Base-by-base conservation (phyloP, 23 tunicate genomes). In the Botrylloides violaceus region DNA sequence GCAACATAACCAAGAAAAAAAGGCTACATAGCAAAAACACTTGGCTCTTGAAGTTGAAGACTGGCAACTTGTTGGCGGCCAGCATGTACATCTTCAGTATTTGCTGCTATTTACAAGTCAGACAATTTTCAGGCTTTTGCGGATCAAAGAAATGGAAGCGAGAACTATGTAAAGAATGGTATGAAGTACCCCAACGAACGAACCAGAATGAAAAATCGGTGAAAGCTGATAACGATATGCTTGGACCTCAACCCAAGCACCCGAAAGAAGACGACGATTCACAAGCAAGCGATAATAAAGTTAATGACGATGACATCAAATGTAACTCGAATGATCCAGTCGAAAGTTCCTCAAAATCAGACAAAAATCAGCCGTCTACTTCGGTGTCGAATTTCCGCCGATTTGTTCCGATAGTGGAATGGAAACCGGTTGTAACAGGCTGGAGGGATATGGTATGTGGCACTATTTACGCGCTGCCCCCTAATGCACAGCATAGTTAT, bases 371-470 rank as follows among this genome's bases (percentile, higher is more conserved):
- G 31, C 31, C 29, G 29, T 23, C 65, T 0, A 60, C 65, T 18
- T 15, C 24, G 15, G 19, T 28, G 31, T 25, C 29, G 0, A 23
- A n/a, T 18, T 60, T 18, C 32, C 57, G 29, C 9, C 71, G 64
- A 7, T 49, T 91, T 32, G 82, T 78, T 1, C 98, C 98, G 2
- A 28, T 91, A 32, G 78, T 91, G 1, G 80, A 87, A 43, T 91
- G 98, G 98, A 78, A 79, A 35, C 98, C 98, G 66, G 92, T 91
- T 48, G 76, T 91, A 29, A 83, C 88, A 0, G 98, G 98, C 1
- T 91, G 88, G 85, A 53, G 75, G 23, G 74, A 47, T 37, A 29
- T 91, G 50, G 29, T 78, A 7, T 79, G 83, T 47, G 98, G 98
- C 21, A 73, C 85, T 9, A 72, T 91, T 27, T 87, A 87, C 59